Conservation (phyloP, 92 coral and sea anemone genomes). For the Porites rus region DNA sequence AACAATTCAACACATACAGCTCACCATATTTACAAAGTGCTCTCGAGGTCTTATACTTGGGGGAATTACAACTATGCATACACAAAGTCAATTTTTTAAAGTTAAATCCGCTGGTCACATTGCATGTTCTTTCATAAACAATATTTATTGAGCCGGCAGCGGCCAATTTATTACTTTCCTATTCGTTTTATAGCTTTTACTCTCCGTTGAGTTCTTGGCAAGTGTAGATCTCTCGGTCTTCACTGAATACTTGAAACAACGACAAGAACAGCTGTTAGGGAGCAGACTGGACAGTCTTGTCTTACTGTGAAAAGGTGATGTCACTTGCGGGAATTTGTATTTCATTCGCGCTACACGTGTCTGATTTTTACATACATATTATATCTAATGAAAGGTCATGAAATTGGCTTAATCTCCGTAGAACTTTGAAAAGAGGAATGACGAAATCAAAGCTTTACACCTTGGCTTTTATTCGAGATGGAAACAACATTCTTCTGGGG, state of each 20-base stretch:
- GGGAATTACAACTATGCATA: neutral
- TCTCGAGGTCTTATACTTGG: neutral
- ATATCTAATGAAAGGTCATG: neutral
- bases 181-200: too few relatives aligned
- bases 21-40: neutral
- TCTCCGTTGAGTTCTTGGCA: too few relatives aligned
- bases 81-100: neutral
- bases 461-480: slow-evolving; percentile 79
- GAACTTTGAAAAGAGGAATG: slow-evolving; percentile 42
- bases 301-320: neutral
- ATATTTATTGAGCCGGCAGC: neutral
- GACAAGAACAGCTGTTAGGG: too few relatives aligned
- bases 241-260: too few relatives aligned
- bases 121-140: neutral
- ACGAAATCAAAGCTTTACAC: slow-evolving; percentile 82
- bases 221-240: too few relatives aligned
- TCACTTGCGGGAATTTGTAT: neutral
- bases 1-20: neutral
- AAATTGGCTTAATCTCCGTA: neutral
- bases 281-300: too few relatives aligned
- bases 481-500: slow-evolving; percentile 78
- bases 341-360: neutral
- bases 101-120: slow-evolving; percentile 1
- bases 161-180: too few relatives aligned
- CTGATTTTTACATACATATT: neutral